Evolutionary conservation across 2,888 invertebrate genomes (phyloP).

Genomic region (Apamea sordens): DNA sequence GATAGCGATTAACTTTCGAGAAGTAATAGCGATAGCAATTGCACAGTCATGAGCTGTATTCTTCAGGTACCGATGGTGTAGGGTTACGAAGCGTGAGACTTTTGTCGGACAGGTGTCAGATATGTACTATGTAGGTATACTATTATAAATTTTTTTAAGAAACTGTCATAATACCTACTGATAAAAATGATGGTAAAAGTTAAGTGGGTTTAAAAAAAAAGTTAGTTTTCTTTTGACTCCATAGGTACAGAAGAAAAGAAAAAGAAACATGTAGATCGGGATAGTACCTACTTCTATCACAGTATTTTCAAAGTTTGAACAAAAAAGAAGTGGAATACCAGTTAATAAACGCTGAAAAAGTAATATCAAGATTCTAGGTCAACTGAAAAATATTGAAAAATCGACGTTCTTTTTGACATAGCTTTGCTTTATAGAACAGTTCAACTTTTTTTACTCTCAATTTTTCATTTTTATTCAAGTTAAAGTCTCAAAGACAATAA

Average conservation of each 20-base stretch:
- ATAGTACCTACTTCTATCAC: background rate
- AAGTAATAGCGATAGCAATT: slow-evolving; percentile 73
- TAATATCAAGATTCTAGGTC: slow-evolving; percentile 9
- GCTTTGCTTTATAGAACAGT: background rate
- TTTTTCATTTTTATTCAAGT: background rate
- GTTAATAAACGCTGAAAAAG: slow-evolving; percentile 28
- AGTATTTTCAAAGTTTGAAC: background rate
- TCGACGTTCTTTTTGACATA: background rate
- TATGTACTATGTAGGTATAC: background rate
- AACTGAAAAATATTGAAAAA: slow-evolving; percentile 20
- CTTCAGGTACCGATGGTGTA: slow-evolving; percentile 74
- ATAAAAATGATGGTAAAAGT: background rate
- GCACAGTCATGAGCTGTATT: slow-evolving; percentile 70
- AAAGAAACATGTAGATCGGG: background rate
- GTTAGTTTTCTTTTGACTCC: background rate
- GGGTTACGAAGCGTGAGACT: slow-evolving; percentile 59
- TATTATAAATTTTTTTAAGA: background rate
- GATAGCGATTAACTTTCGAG: slow-evolving; percentile 58
- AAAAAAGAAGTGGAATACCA: background rate
- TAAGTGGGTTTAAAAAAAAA: background rate
- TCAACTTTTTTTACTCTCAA: background rate
- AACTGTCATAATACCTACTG: background rate
- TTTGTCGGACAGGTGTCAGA: slow-evolving; percentile 43
- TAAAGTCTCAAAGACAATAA: slow-evolving; percentile 38
- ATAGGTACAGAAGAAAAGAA: background rate